Evolutionary conservation across 2,888 invertebrate genomes (phyloP).

Genomic region (Nemurella pictetii): DNA sequence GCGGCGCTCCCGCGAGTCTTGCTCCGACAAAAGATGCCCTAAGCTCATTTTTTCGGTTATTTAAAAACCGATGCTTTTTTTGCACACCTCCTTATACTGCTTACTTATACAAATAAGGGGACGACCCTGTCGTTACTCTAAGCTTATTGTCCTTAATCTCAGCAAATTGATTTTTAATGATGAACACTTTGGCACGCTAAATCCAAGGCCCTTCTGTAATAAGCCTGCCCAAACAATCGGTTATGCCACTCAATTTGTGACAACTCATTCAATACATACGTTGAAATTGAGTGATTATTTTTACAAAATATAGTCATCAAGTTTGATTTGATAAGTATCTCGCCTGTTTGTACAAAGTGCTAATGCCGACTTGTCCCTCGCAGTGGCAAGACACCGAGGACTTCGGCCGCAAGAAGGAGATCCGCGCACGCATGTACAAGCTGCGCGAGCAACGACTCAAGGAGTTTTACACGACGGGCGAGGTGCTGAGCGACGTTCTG

Average conservation of each 20-base stretch:
- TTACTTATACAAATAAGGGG: not conserved
- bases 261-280: not conserved
- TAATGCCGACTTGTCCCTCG: not conserved
- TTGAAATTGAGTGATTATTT: not conserved
- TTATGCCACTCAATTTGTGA: not conserved
- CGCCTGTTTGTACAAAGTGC: too few relatives aligned
- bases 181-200: not conserved
- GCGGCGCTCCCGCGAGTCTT: not conserved
- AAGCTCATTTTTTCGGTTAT: too few relatives aligned
- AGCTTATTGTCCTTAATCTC: not conserved
- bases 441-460: slow-evolving; percentile 78
- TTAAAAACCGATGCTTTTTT: too few relatives aligned
- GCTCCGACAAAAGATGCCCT: too few relatives aligned
- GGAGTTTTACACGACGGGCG: slow-evolving; percentile 68
- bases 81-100: too few relatives aligned
- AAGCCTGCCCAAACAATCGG: not conserved
- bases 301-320: too few relatives aligned
- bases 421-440: slow-evolving; percentile 82
- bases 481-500: slow-evolving; percentile 48
- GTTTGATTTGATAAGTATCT: too few relatives aligned
- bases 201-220: not conserved
- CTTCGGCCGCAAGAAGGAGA: slow-evolving; percentile 82
- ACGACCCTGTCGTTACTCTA: not conserved
- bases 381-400: slow-evolving; percentile 88
- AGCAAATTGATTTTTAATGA: not conserved